Conservation (phyloP, 64 coral and sea anemone genomes). For the Stylophora pistillata region DNA sequence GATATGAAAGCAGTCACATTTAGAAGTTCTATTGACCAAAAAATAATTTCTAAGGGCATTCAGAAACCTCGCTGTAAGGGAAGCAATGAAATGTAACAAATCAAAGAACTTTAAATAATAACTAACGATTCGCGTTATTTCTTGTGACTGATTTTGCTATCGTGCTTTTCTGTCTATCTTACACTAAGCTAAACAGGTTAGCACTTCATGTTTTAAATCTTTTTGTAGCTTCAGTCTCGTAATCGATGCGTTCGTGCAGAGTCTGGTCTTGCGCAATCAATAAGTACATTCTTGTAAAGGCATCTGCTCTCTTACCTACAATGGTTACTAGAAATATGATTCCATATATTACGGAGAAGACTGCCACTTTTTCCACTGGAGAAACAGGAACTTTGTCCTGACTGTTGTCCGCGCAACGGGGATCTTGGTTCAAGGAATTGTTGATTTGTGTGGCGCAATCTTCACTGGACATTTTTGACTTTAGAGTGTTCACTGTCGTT, state of each 20-base stretch:
- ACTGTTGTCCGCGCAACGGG: background rate
- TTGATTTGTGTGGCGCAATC: background rate
- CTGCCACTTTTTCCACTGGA: conserved; percentile 22
- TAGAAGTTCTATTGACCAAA: no score
- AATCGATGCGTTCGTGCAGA: background rate
- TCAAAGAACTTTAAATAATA: no score
- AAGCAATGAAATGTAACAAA: no score
- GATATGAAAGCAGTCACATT: no score
- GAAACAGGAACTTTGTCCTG: background rate
- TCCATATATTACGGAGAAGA: conserved; percentile 38
- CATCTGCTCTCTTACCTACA: conserved; percentile 8
- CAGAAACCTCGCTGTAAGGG: no score
- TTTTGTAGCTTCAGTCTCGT: background rate
- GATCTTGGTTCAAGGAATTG: background rate
- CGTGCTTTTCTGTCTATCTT: background rate
- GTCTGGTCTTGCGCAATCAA: background rate
- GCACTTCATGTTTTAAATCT: background rate
- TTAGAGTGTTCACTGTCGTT: background rate
- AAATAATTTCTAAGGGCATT: no score
- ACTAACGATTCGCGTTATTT: no score
- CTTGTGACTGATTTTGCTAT: no score
- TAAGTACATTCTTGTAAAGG: background rate
- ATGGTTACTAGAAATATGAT: conserved; percentile 42
- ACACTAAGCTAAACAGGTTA: background rate
- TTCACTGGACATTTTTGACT: background rate